A percentile compares a stretch with the other conserved stretches of the same genome.
Evolutionary conservation across 2,888 invertebrate genomes (phyloP).

Genomic region (Phaedon cochleariae): DNA sequence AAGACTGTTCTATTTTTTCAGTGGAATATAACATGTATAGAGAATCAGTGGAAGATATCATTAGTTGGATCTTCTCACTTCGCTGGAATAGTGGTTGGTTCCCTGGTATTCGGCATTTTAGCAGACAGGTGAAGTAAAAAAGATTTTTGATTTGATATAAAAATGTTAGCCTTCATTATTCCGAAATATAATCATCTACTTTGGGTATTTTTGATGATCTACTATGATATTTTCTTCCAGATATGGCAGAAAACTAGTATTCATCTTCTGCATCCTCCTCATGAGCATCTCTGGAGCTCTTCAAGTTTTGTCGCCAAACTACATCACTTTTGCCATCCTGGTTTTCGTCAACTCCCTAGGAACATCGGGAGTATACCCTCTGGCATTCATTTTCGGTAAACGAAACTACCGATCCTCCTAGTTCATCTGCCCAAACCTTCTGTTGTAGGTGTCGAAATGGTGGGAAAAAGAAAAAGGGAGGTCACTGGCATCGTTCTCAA

Average conservation of each 20-base stretch:
- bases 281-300: constrained; percentile 68
- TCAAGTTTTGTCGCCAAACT: constrained; percentile 66
- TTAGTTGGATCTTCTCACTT: constrained; percentile 71
- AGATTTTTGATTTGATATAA: no score
- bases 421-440: neutral
- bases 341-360: constrained; percentile 69
- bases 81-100: constrained; percentile 70
- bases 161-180: no score
- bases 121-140: constrained; percentile 66
- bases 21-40: constrained; percentile 69
- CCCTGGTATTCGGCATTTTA: constrained; percentile 67
- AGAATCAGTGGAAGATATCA: constrained; percentile 70
- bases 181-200: no score
- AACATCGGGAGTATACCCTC: constrained; percentile 69
- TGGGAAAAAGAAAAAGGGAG: constrained; percentile 70
- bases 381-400: constrained; percentile 70
- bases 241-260: constrained; percentile 68
- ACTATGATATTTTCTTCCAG: constrained; percentile 54
- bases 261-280: constrained; percentile 66
- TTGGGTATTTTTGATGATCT: no score
- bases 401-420: no score
- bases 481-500: constrained; percentile 70
- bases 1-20: no score
- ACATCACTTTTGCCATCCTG: constrained; percentile 65
- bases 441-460: constrained; percentile 69